These are phyloP conservation scores for Aspiorhynchus laticeps DNA, from an alignment of 2,113 vertebrate genomes.

Conservation along the genomic window DNA sequence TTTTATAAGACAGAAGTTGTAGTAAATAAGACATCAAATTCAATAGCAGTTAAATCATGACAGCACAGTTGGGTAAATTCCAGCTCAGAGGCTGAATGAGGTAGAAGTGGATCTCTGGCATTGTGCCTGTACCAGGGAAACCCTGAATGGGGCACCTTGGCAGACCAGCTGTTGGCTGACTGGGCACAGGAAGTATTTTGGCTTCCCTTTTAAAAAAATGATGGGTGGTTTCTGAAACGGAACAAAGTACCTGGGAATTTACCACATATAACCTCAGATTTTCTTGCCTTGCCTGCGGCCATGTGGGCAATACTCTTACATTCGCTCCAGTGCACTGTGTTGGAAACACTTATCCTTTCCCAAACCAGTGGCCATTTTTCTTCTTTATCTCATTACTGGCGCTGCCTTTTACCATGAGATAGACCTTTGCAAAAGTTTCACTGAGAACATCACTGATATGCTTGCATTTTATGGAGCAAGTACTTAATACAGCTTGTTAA, in stretches of 20 bases:
- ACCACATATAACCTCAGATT: not conserved
- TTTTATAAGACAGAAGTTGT: not conserved
- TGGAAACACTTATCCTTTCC: not conserved
- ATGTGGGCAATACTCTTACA: constrained; percentile 24
- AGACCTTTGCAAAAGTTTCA: not conserved
- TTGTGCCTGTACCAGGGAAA: not conserved
- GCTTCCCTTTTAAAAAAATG: constrained; percentile 12
- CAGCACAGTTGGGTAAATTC: not conserved
- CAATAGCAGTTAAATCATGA: not conserved
- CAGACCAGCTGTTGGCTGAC: constrained; percentile 13
- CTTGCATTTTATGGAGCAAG: not conserved
- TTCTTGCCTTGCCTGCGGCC: not conserved
- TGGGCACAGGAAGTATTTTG: constrained; percentile 20
- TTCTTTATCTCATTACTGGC: not conserved
- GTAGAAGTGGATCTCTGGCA: constrained; percentile 9
- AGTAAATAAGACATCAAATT: constrained; percentile 11
- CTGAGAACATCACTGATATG: not conserved
- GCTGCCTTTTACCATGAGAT: not conserved
- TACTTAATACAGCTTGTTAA: not conserved
- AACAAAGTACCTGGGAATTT: not conserved
- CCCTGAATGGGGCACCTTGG: constrained; percentile 15
- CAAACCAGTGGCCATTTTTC: not conserved
- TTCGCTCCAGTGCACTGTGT: constrained; percentile 8
- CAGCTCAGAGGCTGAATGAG: constrained; percentile 11
- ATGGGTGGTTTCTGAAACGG: not conserved